phyloP scores from a whole-genome alignment of 2,113 vertebrate species.

The Synodontis membranacea region DNA sequence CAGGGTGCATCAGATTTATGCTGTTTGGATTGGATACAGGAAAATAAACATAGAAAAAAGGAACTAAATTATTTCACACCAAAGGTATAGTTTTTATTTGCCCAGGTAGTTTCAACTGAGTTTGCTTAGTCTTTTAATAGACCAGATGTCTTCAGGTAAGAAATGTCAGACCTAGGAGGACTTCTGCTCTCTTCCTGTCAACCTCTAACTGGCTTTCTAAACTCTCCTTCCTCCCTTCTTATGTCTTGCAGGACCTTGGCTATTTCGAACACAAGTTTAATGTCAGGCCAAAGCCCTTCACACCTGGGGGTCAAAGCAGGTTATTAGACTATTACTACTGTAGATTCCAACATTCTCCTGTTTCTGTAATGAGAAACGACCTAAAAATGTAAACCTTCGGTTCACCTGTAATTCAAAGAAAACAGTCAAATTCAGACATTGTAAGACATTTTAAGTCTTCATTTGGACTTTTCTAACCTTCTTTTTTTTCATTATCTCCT shows the following conservation, averaged over 20 bases:
- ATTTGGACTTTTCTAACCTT: conserved; percentile 37
- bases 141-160: not conserved
- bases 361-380: not conserved
- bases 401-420: not conserved
- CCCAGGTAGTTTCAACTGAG: not conserved
- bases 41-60: not conserved
- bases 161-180: conserved; percentile 28
- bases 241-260: conserved; percentile 79
- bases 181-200: conserved; percentile 16
- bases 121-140: not conserved
- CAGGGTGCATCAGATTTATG: not conserved
- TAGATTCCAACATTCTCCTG: conserved; percentile 13
- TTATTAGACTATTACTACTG: conserved; percentile 66
- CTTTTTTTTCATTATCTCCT: conserved; percentile 33
- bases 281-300: conserved; percentile 86
- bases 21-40: not conserved
- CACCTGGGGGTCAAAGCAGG: conserved; percentile 82
- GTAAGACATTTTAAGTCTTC: not conserved
- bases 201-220: conserved; percentile 36
- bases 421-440: not conserved
- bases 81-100: not conserved
- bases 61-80: not conserved
- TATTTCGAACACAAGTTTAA: conserved; percentile 93
- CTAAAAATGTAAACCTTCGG: not conserved
- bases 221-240: conserved; percentile 62